Base-by-base conservation (phyloP, 2,113 vertebrate genomes). In the Coryphaenoides rupestris region DNA sequence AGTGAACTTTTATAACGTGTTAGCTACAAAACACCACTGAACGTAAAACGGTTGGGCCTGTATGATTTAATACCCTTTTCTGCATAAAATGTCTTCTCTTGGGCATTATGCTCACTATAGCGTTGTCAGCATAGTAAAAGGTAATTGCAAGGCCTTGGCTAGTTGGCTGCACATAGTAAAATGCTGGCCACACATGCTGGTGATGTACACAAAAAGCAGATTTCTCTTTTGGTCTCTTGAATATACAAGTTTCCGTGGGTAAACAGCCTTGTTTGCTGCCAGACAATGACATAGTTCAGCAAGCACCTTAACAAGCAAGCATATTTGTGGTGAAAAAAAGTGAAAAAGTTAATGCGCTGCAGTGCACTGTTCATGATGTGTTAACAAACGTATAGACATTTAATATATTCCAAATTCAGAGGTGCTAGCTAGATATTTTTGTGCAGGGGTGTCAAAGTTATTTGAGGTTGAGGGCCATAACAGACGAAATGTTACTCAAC, bases 81-180 rank as follows among this genome's bases (percentile, higher is more conserved):
- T 80, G 65, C 63, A 70, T 78, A 81, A 84, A 87, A 71, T 80
- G 70, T 78, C 78, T 78, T 84, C 65, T 67, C 73, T 65, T 7
- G 68, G 80, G 78, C 78, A 84, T 86, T 83, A 81, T 74, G 56
- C 66, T 79, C 83, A 72, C 75, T 78, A 71, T 81, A 70, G 80
- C 87, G 84, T 71, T 86, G 77, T 86, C 82, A 81, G 82, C 72
- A 84, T 82, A 83, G 79, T 89, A 87, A 89, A 91, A 84, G 59
- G 65, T 82, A 88, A 89, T 85, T 83, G 85, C 78, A 77, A 78
- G n/a, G n/a, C n/a, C n/a, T n/a, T n/a, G n/a, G n/a, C n/a, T n/a
- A n/a, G n/a, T n/a, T n/a, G n/a, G n/a, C n/a, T n/a, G n/a, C n/a
- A n/a, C n/a, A n/a, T n/a, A n/a, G n/a, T n/a, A n/a, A n/a, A n/a